Conservation (phyloP, 2,113 vertebrate genomes). For the Sphyrna mokarran region DNA sequence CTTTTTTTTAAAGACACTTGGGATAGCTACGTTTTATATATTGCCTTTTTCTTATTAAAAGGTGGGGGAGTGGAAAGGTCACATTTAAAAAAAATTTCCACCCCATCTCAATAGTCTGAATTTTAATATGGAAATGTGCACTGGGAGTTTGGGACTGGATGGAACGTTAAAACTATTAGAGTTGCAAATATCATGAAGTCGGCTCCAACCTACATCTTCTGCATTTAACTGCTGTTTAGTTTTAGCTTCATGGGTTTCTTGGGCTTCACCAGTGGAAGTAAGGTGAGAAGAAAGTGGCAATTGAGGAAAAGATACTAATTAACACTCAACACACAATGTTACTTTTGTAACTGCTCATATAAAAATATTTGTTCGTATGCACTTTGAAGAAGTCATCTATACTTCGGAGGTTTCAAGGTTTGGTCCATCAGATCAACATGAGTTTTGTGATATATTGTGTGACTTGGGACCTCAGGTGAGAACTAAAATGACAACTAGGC, state of each 20-base stretch:
- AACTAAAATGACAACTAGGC: background rate
- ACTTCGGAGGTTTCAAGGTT: background rate
- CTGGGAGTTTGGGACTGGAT: background rate
- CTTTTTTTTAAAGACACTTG: background rate
- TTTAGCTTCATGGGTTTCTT: background rate
- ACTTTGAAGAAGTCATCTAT: background rate
- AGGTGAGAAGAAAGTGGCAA: background rate
- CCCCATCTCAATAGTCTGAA: background rate
- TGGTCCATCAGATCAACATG: background rate
- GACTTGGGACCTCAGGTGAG: background rate
- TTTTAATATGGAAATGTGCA: background rate
- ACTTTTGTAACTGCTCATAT: background rate
- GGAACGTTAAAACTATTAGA: background rate
- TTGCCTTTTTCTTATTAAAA: background rate
- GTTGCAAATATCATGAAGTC: background rate
- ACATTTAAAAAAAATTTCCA: background rate
- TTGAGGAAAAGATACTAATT: background rate
- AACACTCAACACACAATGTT: background rate
- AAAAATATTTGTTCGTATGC: background rate
- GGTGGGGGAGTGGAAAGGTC: background rate
- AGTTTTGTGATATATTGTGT: background rate
- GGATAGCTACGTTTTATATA: background rate
- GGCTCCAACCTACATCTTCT: background rate
- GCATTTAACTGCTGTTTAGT: background rate
- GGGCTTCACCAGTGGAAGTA: background rate